Percentiles rank a stretch among this genome's conserved stretches.
Evolutionary conservation across 1,140 invertebrate genomes (phyloP).

Genomic region (Drosophila melanogaster): DNA sequence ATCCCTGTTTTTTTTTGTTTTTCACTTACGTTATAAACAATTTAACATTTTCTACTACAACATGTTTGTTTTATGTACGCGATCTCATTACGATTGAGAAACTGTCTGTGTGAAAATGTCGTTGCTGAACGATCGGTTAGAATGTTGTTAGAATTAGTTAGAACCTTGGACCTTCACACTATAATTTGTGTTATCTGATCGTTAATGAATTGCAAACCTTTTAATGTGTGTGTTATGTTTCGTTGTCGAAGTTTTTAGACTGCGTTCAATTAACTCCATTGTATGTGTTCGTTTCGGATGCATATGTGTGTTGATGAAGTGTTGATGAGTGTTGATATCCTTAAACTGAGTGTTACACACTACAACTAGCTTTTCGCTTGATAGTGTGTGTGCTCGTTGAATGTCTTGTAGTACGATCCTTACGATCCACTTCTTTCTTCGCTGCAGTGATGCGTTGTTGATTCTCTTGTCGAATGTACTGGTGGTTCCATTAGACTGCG

Average conservation of each 20-base stretch:
- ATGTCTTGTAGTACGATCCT: not conserved
- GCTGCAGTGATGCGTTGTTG: conserved; percentile 28
- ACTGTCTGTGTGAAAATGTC: not conserved
- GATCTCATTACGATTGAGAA: not conserved
- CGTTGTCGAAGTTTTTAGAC: not conserved
- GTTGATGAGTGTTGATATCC: conserved; percentile 1
- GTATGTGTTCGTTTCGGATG: not conserved
- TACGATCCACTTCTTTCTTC: not conserved
- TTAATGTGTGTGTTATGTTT: not conserved
- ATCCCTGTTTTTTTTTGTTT: conserved; percentile 28
- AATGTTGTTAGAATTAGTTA: not conserved
- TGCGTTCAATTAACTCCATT: not conserved
- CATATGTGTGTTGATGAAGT: conserved; percentile 14
- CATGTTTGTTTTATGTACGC: conserved; percentile 31
- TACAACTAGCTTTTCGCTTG: not conserved
- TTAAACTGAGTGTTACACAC: conserved; percentile 19
- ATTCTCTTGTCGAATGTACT: conserved; percentile 17
- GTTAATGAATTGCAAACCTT: not conserved
- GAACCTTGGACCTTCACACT: not conserved
- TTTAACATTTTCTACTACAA: conserved; percentile 69
- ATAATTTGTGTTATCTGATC: not conserved
- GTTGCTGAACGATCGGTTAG: not conserved
- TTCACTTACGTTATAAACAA: conserved; percentile 51
- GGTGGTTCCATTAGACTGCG: conserved; percentile 32
- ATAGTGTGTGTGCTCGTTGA: conserved; percentile 1